phyloP scores from a whole-genome alignment of 2,888 invertebrate genomes.

The Orgyia antiqua region DNA sequence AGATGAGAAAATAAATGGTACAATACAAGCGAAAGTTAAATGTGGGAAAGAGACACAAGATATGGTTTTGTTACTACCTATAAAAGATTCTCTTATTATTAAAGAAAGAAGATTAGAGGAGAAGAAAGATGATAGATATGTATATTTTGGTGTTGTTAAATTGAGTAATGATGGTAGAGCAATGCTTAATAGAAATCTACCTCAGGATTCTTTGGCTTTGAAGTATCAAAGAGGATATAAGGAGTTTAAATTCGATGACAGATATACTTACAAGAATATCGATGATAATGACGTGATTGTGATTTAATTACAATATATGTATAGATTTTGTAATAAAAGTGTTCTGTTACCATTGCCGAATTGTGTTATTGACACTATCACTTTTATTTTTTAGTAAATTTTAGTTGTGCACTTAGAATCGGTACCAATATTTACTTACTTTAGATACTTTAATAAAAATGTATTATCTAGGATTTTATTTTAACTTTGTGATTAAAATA shows the following conservation, averaged over 20 bases:
- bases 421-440: too few species aligned
- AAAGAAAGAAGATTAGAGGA: slow-evolving; percentile 44
- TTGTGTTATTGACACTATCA: too few species aligned
- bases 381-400: too few species aligned
- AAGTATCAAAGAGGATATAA: slow-evolving; percentile 64
- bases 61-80: slow-evolving; percentile 51
- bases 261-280: slow-evolving; percentile 39
- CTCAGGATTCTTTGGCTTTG: slow-evolving; percentile 56
- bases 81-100: slow-evolving; percentile 54
- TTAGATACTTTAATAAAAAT: too few species aligned
- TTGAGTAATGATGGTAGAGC: slow-evolving; percentile 48
- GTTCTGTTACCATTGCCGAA: too few species aligned
- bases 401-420: too few species aligned
- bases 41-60: slow-evolving; percentile 44
- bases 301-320: slow-evolving; percentile 23
- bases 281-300: slow-evolving; percentile 46
- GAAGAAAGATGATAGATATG: slow-evolving; percentile 31
- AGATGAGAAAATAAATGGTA: slow-evolving; percentile 43
- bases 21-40: slow-evolving; percentile 65
- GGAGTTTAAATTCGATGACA: slow-evolving; percentile 25
- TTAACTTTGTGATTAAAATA: too few species aligned
- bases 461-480: too few species aligned
- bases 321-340: too few species aligned
- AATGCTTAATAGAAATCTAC: slow-evolving; percentile 41
- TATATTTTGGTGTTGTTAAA: slow-evolving; percentile 63